Evolutionary conservation across 2,113 vertebrate genomes (phyloP), one percentile per base, ranked within the genome.

Genomic region (Pygoscelis adeliae): DNA sequence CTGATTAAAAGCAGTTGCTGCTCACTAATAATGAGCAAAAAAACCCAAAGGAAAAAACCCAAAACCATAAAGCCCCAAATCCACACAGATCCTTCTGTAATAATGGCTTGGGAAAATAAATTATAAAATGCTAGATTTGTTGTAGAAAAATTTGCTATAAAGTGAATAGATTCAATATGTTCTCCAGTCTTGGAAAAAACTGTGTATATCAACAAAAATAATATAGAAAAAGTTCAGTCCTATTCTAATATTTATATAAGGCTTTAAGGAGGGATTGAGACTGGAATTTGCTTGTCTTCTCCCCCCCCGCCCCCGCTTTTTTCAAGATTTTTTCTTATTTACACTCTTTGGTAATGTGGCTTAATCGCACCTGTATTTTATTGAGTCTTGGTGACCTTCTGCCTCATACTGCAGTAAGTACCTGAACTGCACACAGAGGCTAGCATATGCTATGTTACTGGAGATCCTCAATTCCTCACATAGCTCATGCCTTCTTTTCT

Each of bases 281-380:
- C 21, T 70, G 40, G 30, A 56, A 55, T 77, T 83, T 69, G 26
- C n/a, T 87, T 89, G 32, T 38, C 38, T 61, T 44, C 29, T 52
- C 19, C 17, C 10, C 9, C 7, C 2, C 8, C 2, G 3, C 8
- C 12, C 6, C 3, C 1, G 4, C 4, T 25, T 27, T 19, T 32
- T 15, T 23, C 11, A 9, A 15, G 2, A 13, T 52, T 74, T 67
- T 74, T 76, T 40, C 18, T 67, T 53, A 66, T 52, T 73, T 52
- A 49, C 9, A 47, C 5, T 85, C 18, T 47, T 53, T 30, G 23
- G 6, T 67, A 80, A 30, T 63, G 13, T 71, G 17, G 15, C 13
- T 71, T 83, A 67, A 79, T 87, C 27, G 56, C 44, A 83, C 9
- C 32, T 93, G 26, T 59, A 49, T 93, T 85, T 93, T 71, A 63